Percentiles rank a stretch among this genome's conserved stretches.
phyloP scores from a whole-genome alignment of 2,888 invertebrate genomes.

The Drosophila basisetae region DNA sequence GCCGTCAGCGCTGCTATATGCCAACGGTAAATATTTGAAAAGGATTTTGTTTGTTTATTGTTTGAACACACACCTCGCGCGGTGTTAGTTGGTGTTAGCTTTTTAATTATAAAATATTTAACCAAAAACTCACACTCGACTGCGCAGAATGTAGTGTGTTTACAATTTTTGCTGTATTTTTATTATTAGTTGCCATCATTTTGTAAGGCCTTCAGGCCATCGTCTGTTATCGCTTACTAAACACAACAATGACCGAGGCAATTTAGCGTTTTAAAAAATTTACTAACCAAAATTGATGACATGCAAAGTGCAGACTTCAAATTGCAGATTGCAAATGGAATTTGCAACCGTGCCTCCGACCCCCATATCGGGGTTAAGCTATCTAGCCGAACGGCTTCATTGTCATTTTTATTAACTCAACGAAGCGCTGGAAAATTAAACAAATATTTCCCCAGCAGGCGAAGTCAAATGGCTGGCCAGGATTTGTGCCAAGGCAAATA shows the following conservation, averaged over 20 bases:
- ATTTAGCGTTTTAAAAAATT: constrained; percentile 77
- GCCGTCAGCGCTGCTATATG: constrained; percentile 74
- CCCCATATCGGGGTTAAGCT: constrained; percentile 7
- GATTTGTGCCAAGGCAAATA: constrained; percentile 76
- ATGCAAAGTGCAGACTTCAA: constrained; percentile 35
- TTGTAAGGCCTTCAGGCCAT: constrained; percentile 38
- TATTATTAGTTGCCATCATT: constrained; percentile 62
- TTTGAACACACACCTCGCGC: constrained; percentile 83
- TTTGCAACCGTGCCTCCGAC: constrained; percentile 5
- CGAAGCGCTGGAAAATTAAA: constrained; percentile 69
- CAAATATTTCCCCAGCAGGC: constrained; percentile 77
- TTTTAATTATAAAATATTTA: constrained; percentile 85
- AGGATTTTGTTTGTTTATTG: constrained; percentile 84
- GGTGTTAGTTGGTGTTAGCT: constrained; percentile 84
- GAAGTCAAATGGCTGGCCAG: constrained; percentile 67
- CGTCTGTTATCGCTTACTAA: constrained; percentile 69
- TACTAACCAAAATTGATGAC: constrained; percentile 75
- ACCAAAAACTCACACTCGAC: constrained; percentile 80
- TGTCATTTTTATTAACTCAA: constrained; percentile 79
- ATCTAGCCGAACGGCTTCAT: constrained; percentile 64
- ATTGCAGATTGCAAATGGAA: constrained; percentile 24
- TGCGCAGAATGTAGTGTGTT: constrained; percentile 46
- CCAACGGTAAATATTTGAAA: constrained; percentile 83
- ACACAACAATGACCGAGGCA: constrained; percentile 74
- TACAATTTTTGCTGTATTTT: constrained; percentile 39